Evolutionary conservation across 2,113 vertebrate species (phyloP), one percentile per base, ranked within the genome.

Genomic region (Laticauda laticaudata): DNA sequence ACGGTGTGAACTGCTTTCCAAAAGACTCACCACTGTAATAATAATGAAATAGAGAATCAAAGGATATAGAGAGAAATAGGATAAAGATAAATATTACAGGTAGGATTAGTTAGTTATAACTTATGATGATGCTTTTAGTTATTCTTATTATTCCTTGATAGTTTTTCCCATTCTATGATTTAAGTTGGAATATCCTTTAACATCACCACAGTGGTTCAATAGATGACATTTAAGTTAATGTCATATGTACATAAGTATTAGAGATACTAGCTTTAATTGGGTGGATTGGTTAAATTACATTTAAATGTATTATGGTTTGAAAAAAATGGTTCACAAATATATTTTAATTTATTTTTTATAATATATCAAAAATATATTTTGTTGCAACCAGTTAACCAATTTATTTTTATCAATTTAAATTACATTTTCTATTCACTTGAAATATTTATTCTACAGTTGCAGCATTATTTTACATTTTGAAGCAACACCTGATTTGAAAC

Each of bases 1-100:
- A 96, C 95, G 95, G 43, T 56, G 95, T 91, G 20, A 90, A n/a
- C 91, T 55, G 10, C 88, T 91, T 94, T 34, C 43, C 59, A 85
- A 93, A 90, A 93, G 88, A 2, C 75, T 54, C 54, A 53, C 21
- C 29, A 43, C 20, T 39, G n/a, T n/a, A 34, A 87, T 57, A 12
- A 53, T 87, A 57, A 57, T 93, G 21, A 85, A 89, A 48, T 56
- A 26, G 55, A 64, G 75, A 85, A 21, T 10, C 81, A 87, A 87
- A 64, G 2, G 2, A 20, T 15, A 75, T 26, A 61, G 7, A 54
- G 45, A 53, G 81, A 45, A n/a, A 34, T 23, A 2, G 14, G 14
- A 45, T 23, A 34, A 55, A 43, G 0, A 29, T 14, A 39, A 86
- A 20, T 29, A 64, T 4, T 18, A 43, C 2, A 4, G 24, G 29